Percentiles rank a stretch among this genome's conserved stretches.
Evolutionary conservation across 2,888 invertebrate genomes (phyloP).

Genomic region (Subacronicta megacephala): DNA sequence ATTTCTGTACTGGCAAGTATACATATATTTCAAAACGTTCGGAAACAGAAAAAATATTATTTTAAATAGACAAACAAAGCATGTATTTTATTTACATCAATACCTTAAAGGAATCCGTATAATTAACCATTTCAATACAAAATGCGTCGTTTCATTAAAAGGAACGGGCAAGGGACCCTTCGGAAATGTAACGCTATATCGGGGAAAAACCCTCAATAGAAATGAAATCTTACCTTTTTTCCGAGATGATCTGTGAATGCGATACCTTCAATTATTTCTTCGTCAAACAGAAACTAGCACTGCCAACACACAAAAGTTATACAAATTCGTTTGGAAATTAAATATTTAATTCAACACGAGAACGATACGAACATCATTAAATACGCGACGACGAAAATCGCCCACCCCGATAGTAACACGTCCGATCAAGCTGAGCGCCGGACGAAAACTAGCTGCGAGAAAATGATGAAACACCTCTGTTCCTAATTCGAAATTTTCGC

Average conservation of each 20-base stretch:
- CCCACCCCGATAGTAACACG: conserved; percentile 44
- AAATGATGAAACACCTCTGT: conserved; percentile 77
- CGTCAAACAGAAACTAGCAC: conserved; percentile 41
- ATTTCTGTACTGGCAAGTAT: no score
- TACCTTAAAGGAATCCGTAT: conserved; percentile 42
- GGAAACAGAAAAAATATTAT: conserved; percentile 4
- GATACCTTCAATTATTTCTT: conserved; percentile 9
- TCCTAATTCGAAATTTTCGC: conserved; percentile 55
- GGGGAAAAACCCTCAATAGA: conserved; percentile 34
- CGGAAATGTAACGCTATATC: conserved; percentile 45
- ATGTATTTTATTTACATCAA: conserved; percentile 9
- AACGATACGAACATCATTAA: conserved; percentile 38
- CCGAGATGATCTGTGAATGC: conserved; percentile 16
- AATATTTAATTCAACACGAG: conserved; percentile 34
- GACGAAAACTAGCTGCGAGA: conserved; percentile 69
- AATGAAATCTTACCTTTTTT: conserved; percentile 54
- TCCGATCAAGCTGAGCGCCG: conserved; percentile 54
- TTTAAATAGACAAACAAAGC: conserved; percentile 8
- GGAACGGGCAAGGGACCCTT: conserved; percentile 51
- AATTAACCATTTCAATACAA: conserved; percentile 64
- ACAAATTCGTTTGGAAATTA: neutral
- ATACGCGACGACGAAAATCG: conserved; percentile 50
- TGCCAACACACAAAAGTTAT: conserved; percentile 30
- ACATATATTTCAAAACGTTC: no score
- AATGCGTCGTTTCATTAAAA: conserved; percentile 63